Evolutionary conservation across 2,113 vertebrate species (phyloP).

Genomic region (Orthonyx spaldingii): DNA sequence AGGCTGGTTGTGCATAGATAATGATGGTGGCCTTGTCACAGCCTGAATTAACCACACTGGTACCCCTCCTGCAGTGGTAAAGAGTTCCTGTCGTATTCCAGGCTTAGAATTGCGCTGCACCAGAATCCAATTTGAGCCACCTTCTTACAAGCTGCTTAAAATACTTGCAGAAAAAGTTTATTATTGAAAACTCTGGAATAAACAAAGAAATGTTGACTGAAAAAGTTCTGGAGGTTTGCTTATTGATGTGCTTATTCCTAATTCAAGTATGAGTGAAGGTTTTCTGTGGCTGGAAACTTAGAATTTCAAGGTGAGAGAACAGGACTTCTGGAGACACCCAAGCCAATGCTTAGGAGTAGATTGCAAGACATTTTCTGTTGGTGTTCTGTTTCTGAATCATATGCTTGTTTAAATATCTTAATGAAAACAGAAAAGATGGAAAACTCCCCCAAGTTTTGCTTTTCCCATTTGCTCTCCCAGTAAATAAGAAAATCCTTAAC

Average conservation of each 20-base stretch:
- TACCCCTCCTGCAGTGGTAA: neutral
- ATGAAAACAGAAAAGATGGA: neutral
- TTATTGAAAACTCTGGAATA: neutral
- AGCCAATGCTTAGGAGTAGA: neutral
- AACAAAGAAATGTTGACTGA: neutral
- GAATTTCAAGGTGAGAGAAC: neutral
- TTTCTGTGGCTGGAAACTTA: neutral
- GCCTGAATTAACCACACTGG: neutral
- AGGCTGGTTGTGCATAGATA: neutral
- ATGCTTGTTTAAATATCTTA: neutral
- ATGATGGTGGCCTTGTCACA: neutral
- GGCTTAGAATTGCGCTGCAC: neutral
- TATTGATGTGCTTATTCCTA: neutral
- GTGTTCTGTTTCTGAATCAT: neutral
- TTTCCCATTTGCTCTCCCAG: neutral
- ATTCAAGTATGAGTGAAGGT: neutral
- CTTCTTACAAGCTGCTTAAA: neutral
- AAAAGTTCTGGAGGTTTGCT: neutral
- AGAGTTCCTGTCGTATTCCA: rapidly evolving
- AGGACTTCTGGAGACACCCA: neutral
- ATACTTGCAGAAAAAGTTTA: neutral
- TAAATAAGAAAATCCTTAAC: neutral
- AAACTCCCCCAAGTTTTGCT: rapidly evolving
- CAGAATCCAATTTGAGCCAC: neutral
- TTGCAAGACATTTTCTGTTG: neutral